Base-by-base conservation (phyloP, 2,888 invertebrate species). In the Ochlodes sylvanus region DNA sequence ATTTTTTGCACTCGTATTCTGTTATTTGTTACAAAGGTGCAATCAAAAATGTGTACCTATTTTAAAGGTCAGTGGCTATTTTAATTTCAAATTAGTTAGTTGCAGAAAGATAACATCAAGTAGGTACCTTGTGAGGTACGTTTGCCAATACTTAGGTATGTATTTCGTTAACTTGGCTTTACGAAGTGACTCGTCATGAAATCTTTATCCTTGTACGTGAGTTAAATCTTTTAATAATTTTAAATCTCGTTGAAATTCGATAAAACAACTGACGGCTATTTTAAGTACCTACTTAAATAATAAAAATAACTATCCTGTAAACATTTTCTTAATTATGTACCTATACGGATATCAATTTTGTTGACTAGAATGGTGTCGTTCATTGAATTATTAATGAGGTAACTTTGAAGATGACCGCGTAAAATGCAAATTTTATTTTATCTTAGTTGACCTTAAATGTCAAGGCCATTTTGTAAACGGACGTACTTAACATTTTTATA, bases 351-450 rank as follows among this genome's bases (percentile, higher is more conserved):
- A 60, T 60, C 10, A 27, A 62, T 62, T 41, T 4, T 6, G 7
- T 21, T 56, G 19, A 56, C 56, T 56, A 21, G 21, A 15, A 17
- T 61, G 14, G 50, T 57, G 7, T 17, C 7, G 17, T 50, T 58
- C 58, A 9, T 47, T 65, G 32, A 66, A 65, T 41, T 42, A 71
- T 73, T 68, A 71, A 74, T 70, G 38, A 61, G 44, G 57, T 67
- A 62, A 67, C 41, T 69, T 69, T 60, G 63, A 56, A 68, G 56
- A 71, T 72, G 72, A 70, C 55, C 69, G 69, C 44, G 70, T 71
- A 70, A 47, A 47, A 76, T 78, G 75, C 71, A 75, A 70, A 77
- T 76, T 73, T 73, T 63, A 69, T 76, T 73, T 74, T 65, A 69
- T 69, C 71, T 69, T 72, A 66, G 71, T 69, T 70, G 70, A 76